Evolutionary conservation across 1,140 invertebrate genomes (phyloP), one percentile per base, ranked within the genome.

Genomic region (Euwallacea similis): DNA sequence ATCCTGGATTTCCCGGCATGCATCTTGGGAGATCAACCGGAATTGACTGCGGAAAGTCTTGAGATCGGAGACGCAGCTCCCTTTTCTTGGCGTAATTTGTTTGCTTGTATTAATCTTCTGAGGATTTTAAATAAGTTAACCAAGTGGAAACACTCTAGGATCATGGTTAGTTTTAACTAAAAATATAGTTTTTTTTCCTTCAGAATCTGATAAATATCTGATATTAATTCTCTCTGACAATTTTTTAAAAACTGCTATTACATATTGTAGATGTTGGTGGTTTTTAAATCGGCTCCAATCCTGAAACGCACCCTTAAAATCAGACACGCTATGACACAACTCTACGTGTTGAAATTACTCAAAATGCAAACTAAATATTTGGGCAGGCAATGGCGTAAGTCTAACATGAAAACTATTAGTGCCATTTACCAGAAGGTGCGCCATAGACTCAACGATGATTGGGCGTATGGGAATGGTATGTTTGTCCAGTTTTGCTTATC

Each of bases 311-410:
- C 96, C 7, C 85, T 99, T 8, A 98, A 98, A 87, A 93, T 97
- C 0, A 88, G 94, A 64, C 95, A 99, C 84, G 94, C 96, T 2
- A 93, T 99, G 89, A 95, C 99, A 88, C 98, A 99, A 83, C 85
- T 99, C 63, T 99, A 99, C 82, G 95, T 98, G 7, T 86, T 99
- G 53, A 99, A 99, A 83, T 84, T 99, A 43, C 83, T 99, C 0
- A 99, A 99, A 86, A 98, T 99, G 96, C 98, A 99, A 86, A 98
- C 97, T 0, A 98, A 98, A 81, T 99, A 99, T 85, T 88, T 99
- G 71, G 98, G 98, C 0, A 85, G 98, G 16, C 98, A 99, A 79
- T 99, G 98, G 98, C 87, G 98, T 6, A 99, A 99, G 83, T 93
- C 94, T 0, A 99, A 99, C 81, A 99, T 99, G 97, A 99, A 98